Conservation (phyloP, 1,140 invertebrate genomes). For the Thereuonema tuberculata region DNA sequence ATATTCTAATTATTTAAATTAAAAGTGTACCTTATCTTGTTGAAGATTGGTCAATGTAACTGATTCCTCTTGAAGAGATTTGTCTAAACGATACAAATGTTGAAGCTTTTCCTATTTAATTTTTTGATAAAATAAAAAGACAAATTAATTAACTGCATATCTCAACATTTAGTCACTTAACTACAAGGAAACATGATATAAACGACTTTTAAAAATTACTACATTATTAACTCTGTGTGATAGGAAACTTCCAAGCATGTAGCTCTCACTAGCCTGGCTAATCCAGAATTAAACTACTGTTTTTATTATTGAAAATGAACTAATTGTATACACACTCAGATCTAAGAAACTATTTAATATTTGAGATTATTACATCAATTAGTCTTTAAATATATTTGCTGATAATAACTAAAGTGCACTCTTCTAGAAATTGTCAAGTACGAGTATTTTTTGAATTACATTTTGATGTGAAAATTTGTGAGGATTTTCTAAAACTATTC, state of each 20-base stretch:
- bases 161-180: background rate
- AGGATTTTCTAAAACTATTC: too few relatives aligned
- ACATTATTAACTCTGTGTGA: background rate
- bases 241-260: background rate
- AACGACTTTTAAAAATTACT: background rate
- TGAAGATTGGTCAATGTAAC: conserved; percentile 64
- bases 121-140: background rate
- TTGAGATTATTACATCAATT: too few relatives aligned
- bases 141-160: background rate
- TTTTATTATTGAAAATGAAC: too few relatives aligned
- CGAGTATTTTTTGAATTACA: too few relatives aligned
- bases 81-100: conserved; percentile 67
- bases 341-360: too few relatives aligned
- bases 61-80: conserved; percentile 71
- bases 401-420: too few relatives aligned
- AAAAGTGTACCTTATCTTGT: conserved; percentile 58
- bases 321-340: too few relatives aligned
- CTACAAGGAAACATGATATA: background rate
- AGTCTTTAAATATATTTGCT: too few relatives aligned
- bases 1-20: too few relatives aligned
- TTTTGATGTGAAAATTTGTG: too few relatives aligned
- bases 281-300: background rate
- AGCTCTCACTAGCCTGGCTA: background rate
- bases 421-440: too few relatives aligned
- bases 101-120: conserved; percentile 53